Percentiles rank a stretch among this genome's conserved stretches.
These are phyloP conservation scores for Betta splendens DNA, from an alignment of 2,797 vertebrate genomes.

Conservation along the genomic window DNA sequence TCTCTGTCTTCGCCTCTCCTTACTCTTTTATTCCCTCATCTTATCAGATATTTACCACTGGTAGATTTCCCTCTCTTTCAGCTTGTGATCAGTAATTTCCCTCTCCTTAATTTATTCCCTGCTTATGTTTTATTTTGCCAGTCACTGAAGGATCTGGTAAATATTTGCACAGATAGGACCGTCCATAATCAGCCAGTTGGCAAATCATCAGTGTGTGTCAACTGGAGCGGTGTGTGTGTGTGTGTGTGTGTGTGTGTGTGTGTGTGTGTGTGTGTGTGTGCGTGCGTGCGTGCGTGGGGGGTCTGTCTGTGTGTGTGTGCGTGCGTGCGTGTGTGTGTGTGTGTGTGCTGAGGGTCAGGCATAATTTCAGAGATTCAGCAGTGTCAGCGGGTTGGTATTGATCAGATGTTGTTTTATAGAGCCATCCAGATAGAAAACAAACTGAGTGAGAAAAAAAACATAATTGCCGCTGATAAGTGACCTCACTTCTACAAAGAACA, in stretches of 20 bases:
- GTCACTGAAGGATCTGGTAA: conserved; percentile 56
- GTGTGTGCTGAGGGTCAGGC: conserved; percentile 31
- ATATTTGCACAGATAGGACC: conserved; percentile 60
- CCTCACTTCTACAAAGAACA: conserved; percentile 13
- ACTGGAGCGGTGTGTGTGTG: conserved; percentile 27
- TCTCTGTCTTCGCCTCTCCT: conserved; percentile 4
- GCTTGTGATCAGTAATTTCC: conserved; percentile 34
- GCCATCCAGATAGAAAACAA: conserved; percentile 49
- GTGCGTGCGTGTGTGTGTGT: conserved; percentile 11
- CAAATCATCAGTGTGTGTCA: conserved; percentile 50
- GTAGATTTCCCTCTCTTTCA: conserved; percentile 36
- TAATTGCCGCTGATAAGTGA: conserved; percentile 45
- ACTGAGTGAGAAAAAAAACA: conserved; percentile 15
- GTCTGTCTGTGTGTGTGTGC: no score
- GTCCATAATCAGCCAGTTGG: conserved; percentile 58
- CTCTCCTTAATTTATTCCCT: conserved; percentile 49
- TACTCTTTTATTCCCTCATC: conserved; percentile 11
- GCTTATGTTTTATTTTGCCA: conserved; percentile 65
- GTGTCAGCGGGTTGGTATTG: conserved; percentile 35
- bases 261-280: conserved; percentile 7
- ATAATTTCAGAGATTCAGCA: conserved; percentile 40
- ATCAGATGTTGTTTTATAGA: conserved; percentile 58
- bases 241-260: not conserved
- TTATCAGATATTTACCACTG: conserved; percentile 36
- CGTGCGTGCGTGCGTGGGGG: conserved; percentile 11